A percentile compares a stretch with the other conserved stretches of the same genome.
Conservation (phyloP, 2,888 invertebrate genomes). For the Polyploca ridens region DNA sequence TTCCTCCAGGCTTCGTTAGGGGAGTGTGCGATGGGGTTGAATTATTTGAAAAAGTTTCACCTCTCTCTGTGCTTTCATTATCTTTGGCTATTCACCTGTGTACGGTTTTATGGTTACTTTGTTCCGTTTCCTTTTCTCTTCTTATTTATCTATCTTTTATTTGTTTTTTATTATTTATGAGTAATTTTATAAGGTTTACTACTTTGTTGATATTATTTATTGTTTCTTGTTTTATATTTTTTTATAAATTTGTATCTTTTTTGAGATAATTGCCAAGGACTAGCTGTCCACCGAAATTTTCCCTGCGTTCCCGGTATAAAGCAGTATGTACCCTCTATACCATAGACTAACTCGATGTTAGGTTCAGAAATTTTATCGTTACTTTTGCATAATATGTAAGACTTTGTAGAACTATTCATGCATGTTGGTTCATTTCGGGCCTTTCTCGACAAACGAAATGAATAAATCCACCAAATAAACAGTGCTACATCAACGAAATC, state of each 20-base stretch:
- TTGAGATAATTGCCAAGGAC: neutral
- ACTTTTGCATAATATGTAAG: too few relatives aligned
- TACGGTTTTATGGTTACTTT: slow-evolving; percentile 22
- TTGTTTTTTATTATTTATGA: slow-evolving; percentile 1
- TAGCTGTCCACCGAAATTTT: too few relatives aligned
- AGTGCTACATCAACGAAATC: neutral
- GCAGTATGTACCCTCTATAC: too few relatives aligned
- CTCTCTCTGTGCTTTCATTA: slow-evolving; percentile 61
- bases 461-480: neutral
- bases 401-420: too few relatives aligned
- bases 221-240: neutral
- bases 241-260: neutral
- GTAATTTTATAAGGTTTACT: neutral
- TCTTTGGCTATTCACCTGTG: slow-evolving; percentile 66
- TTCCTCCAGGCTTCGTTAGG: slow-evolving; percentile 76
- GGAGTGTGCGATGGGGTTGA: slow-evolving; percentile 56
- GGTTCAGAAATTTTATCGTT: too few relatives aligned
- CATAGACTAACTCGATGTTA: too few relatives aligned
- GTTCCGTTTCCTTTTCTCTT: slow-evolving; percentile 17
- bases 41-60: slow-evolving; percentile 74
- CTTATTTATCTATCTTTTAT: slow-evolving; percentile 2
- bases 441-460: neutral
- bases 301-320: too few relatives aligned
- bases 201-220: neutral
- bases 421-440: too few relatives aligned